phyloP scores from a whole-genome alignment of 1,140 invertebrate genomes.

The Spodoptera litura region DNA sequence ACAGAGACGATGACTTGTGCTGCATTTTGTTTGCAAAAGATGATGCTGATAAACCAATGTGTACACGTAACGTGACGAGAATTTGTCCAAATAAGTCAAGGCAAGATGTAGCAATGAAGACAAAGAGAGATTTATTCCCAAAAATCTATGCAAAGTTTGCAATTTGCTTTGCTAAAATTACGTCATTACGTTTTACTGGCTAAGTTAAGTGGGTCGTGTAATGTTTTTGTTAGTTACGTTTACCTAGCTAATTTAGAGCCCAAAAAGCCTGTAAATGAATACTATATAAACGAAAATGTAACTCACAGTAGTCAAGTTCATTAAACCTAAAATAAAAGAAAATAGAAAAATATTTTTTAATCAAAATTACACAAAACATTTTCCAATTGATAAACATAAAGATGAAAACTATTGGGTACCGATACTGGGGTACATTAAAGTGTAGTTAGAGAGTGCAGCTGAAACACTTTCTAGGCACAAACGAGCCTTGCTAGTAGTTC shows the following conservation, averaged over 20 bases:
- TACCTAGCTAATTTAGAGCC: neutral
- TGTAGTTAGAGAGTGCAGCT: slow-evolving; percentile 35
- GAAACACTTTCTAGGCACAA: slow-evolving; percentile 53
- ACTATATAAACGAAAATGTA: too few species aligned
- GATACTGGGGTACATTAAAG: slow-evolving; percentile 33
- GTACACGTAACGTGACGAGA: slow-evolving; percentile 12
- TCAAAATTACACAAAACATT: neutral
- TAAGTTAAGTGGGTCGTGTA: neutral
- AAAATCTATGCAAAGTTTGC: slow-evolving; percentile 38
- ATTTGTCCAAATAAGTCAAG: slow-evolving; percentile 36
- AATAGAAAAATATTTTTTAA: neutral
- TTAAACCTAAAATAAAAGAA: neutral
- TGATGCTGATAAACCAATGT: slow-evolving; percentile 22
- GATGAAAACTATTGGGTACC: slow-evolving; percentile 8
- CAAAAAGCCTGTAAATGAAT: neutral
- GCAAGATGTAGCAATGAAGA: slow-evolving; percentile 28
- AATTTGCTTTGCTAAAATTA: slow-evolving; percentile 18
- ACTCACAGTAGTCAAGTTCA: neutral
- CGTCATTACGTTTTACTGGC: slow-evolving; percentile 13
- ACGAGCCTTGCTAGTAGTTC: slow-evolving; percentile 25
- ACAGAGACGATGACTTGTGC: slow-evolving; percentile 11
- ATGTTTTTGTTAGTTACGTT: neutral
- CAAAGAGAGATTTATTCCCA: slow-evolving; percentile 41
- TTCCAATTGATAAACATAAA: neutral
- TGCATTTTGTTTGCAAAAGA: slow-evolving; percentile 24